Conservation (phyloP, 2,888 invertebrate genomes). For the Entomobrya proxima region DNA sequence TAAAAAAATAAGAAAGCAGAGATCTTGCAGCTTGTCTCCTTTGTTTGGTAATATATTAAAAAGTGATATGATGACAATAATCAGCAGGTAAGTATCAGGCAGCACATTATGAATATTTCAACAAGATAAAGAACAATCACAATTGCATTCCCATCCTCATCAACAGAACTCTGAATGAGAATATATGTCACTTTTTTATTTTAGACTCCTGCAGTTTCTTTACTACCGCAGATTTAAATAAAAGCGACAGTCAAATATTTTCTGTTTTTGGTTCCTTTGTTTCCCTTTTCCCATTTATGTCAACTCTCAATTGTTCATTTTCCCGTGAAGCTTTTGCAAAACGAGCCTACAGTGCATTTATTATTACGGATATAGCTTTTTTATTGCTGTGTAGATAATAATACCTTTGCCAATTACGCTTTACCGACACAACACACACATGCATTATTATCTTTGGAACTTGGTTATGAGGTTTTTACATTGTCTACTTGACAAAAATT, state of each 20-base stretch:
- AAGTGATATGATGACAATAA: no score
- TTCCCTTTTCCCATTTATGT: conserved; percentile 41
- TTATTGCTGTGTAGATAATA: no score
- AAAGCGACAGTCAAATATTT: conserved; percentile 27
- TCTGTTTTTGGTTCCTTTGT: conserved; percentile 36
- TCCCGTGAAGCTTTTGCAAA: conserved; percentile 60
- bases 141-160: conserved; percentile 55
- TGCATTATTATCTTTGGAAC: no score
- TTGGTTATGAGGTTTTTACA: no score
- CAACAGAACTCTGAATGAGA: not conserved
- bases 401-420: no score
- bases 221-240: not conserved
- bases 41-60: no score
- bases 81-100: no score
- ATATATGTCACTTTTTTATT: conserved; percentile 14
- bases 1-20: not conserved
- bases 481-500: no score
- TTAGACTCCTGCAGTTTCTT: conserved; percentile 24
- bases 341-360: no score
- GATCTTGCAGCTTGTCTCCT: no score
- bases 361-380: no score
- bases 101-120: conserved; percentile 26
- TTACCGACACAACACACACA: no score
- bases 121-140: conserved; percentile 58
- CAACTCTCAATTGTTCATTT: conserved; percentile 64